These are phyloP conservation scores for Drosophila bocki DNA, from an alignment of 1,140 invertebrate species.

Conservation along the genomic window DNA sequence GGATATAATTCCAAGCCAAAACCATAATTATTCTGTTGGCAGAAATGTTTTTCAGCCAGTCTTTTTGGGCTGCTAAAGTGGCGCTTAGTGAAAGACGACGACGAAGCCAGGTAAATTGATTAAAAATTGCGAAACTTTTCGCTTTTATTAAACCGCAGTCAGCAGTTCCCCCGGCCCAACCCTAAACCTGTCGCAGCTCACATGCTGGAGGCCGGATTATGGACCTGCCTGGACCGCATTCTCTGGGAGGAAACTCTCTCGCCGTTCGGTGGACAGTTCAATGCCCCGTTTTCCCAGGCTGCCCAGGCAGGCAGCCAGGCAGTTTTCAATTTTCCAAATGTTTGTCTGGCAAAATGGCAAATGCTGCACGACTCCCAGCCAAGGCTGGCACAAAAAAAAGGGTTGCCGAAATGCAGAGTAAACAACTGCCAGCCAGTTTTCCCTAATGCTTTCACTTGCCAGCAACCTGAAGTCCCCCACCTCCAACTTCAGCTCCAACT, in stretches of 20 bases:
- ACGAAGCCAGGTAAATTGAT: constrained; percentile 24
- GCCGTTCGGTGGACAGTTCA: constrained; percentile 36
- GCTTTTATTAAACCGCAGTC: constrained; percentile 32
- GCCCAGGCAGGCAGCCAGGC: constrained; percentile 4
- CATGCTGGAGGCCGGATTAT: constrained; percentile 20
- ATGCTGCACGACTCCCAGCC: constrained; percentile 47
- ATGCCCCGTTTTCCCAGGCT: constrained; percentile 52
- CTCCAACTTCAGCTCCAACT: constrained; percentile 11
- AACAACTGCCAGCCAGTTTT: constrained; percentile 70
- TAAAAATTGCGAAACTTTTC: constrained; percentile 36
- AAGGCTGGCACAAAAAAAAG: constrained; percentile 33
- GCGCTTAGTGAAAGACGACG: constrained; percentile 18
- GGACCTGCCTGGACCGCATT: constrained; percentile 44
- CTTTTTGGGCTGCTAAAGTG: background rate
- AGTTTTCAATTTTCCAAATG: constrained; percentile 15
- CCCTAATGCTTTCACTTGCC: constrained; percentile 80
- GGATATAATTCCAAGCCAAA: background rate
- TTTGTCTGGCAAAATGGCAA: constrained; percentile 53
- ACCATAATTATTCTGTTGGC: constrained; percentile 10
- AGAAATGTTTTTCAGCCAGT: no score
- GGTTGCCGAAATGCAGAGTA: constrained; percentile 64
- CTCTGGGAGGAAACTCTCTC: constrained; percentile 37
- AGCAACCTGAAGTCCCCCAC: constrained; percentile 46
- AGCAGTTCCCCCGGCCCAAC: constrained; percentile 8
- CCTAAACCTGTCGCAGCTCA: constrained; percentile 44